Percentiles rank a stretch among this genome's conserved stretches.
phyloP scores from a whole-genome alignment of 2,888 invertebrate species.

The Sphecodes monilicornis region DNA sequence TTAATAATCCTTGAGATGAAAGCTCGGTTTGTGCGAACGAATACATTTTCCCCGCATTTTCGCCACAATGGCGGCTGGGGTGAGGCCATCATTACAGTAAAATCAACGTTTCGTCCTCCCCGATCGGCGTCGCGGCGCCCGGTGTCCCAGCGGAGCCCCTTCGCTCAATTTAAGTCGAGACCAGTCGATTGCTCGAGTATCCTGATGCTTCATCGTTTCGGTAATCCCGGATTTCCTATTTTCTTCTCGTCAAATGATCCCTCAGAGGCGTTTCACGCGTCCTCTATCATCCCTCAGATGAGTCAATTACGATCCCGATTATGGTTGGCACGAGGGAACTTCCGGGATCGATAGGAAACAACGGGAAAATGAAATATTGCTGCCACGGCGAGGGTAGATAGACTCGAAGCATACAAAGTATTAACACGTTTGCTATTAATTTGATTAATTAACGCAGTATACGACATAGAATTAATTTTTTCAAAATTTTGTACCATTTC shows the following conservation, averaged over 20 bases:
- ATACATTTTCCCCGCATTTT: background rate
- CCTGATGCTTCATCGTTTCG: slow-evolving; percentile 2
- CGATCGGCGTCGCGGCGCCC: background rate
- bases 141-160: background rate
- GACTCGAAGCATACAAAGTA: background rate
- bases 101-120: background rate
- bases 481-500: background rate
- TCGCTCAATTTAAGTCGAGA: background rate
- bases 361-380: background rate
- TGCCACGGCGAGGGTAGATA: background rate
- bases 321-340: background rate
- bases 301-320: slow-evolving; percentile 2
- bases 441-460: background rate
- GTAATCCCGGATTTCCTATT: background rate
- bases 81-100: background rate
- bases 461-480: background rate
- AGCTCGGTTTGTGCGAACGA: background rate
- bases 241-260: slow-evolving; percentile 1
- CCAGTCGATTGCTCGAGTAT: background rate
- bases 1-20: background rate
- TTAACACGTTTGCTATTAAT: background rate
- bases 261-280: background rate
- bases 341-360: background rate
- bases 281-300: background rate
- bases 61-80: background rate